Evolutionary conservation across 2,113 vertebrate genomes (phyloP).

Genomic region (Butorides virescens): DNA sequence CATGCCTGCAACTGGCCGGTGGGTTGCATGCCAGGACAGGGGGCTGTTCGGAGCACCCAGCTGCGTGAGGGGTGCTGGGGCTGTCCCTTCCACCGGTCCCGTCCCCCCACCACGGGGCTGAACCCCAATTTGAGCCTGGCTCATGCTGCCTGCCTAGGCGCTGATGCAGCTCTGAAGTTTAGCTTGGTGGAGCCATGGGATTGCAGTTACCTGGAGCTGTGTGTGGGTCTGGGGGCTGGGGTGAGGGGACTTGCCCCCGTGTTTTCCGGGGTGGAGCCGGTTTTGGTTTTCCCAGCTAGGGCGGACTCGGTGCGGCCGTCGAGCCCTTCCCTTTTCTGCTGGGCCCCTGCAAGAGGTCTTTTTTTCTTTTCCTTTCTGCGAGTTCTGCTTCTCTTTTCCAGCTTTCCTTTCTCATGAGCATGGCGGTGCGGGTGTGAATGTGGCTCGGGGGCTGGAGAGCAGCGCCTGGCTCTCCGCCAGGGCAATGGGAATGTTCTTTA

Average conservation of each 20-base stretch:
- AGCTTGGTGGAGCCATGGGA: background rate
- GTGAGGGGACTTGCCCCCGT: background rate
- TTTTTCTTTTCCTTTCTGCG: rapidly evolving
- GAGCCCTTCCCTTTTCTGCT: background rate
- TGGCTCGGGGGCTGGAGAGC: rapidly evolving
- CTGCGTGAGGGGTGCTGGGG: background rate
- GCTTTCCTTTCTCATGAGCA: background rate
- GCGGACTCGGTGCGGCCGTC: rapidly evolving
- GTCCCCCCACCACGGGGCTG: rapidly evolving
- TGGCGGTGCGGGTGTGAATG: rapidly evolving
- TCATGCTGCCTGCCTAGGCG: background rate
- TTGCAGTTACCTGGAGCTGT: background rate
- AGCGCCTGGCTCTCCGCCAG: rapidly evolving
- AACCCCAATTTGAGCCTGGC: background rate
- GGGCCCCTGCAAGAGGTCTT: background rate
- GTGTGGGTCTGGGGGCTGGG: background rate
- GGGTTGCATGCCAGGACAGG: background rate
- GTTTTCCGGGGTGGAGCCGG: background rate
- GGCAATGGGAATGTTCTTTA: rapidly evolving
- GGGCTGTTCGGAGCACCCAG: background rate
- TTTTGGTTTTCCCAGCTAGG: background rate
- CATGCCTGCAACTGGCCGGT: no score
- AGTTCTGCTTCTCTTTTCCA: conserved; percentile 4
- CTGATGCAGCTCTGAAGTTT: background rate
- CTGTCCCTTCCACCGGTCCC: rapidly evolving